Evolutionary conservation across 2,888 invertebrate genomes (phyloP).

Genomic region (Ephialtes manifestator): DNA sequence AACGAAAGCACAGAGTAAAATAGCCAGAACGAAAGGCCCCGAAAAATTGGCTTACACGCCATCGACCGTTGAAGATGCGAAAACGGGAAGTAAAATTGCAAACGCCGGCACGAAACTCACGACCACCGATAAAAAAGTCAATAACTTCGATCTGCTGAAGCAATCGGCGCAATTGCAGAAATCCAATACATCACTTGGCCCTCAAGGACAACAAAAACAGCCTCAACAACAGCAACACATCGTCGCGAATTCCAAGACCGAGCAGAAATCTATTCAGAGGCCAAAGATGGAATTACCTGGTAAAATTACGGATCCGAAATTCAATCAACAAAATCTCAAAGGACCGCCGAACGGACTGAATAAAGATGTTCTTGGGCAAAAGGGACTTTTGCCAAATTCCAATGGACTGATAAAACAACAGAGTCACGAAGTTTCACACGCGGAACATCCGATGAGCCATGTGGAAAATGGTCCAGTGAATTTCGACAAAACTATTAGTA

Average conservation of each 20-base stretch:
- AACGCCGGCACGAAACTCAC: constrained; percentile 72
- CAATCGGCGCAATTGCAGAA: constrained; percentile 77
- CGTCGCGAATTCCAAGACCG: constrained; percentile 69
- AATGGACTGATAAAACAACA: constrained; percentile 78
- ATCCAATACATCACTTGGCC: constrained; percentile 71
- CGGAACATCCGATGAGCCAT: constrained; percentile 52
- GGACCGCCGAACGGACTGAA: constrained; percentile 79
- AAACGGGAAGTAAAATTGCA: constrained; percentile 74
- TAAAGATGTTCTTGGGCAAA: constrained; percentile 79
- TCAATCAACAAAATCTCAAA: constrained; percentile 77
- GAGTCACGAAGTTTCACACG: constrained; percentile 69
- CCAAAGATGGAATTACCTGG: constrained; percentile 81
- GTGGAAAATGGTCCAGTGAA: constrained; percentile 65
- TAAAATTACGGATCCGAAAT: constrained; percentile 78
- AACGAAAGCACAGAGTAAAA: constrained; percentile 80
- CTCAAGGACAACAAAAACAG: constrained; percentile 73
- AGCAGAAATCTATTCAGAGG: constrained; percentile 75
- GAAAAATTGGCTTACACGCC: constrained; percentile 76
- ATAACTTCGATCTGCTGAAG: constrained; percentile 79
- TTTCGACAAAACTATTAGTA: constrained; percentile 76
- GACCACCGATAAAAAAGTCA: constrained; percentile 76
- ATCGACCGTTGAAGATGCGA: constrained; percentile 77
- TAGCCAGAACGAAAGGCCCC: constrained; percentile 78
- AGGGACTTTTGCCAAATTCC: constrained; percentile 73
- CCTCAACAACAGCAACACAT: constrained; percentile 64